Base-by-base conservation (phyloP, 2,888 invertebrate genomes). In the Isotomurus palustris region DNA sequence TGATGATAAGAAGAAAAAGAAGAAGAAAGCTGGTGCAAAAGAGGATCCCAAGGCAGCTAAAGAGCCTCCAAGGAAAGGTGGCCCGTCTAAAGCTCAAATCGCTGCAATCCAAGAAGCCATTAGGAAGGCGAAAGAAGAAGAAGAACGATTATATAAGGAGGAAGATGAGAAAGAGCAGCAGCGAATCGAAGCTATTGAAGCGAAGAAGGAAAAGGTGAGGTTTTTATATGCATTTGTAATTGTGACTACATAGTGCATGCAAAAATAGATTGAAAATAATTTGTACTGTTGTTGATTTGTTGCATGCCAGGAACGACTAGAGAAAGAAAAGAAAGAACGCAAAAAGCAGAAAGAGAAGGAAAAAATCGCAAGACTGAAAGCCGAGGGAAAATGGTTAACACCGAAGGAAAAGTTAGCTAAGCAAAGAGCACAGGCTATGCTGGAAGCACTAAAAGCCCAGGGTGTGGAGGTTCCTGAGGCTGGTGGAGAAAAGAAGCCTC, bases 381-480 rank as follows among this genome's bases (percentile, higher is more conserved):
- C 90, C n/a, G 96, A 96, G 78, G 97, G 97, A 2, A 96, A 93
- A 77, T 79, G 93, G 29, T 77, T 96, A 58, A 94, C 94, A 2
- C 85, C 90, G 0, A 94, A 94, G 75, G 94, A 99, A 74, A 94
- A 91, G 74, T 88, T 88, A 66, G 92, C 92, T 71, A 84, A 87
- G 63, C 88, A 89, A 0, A 81, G 93, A 67, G 91, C 92, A 6
- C 88, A 91, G 75, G 90, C 89, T 56, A 83, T 93, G 81, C 77
- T 96, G 61, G 91, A 93, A 52, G 86, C 88, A 1, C 78, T 93
- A 38, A 91, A 90, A 76, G 91, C 90, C 8, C 90, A 91, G 77
- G 94, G 94, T 58, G 78, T 89, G 25, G 87, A 86, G 73, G 79
- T 91, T 60, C 90, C 90, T 0, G 83, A 27, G 84, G 84, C 58